Evolutionary conservation across 2,888 invertebrate species (phyloP).

Genomic region (Nephrocerus scutellatus): DNA sequence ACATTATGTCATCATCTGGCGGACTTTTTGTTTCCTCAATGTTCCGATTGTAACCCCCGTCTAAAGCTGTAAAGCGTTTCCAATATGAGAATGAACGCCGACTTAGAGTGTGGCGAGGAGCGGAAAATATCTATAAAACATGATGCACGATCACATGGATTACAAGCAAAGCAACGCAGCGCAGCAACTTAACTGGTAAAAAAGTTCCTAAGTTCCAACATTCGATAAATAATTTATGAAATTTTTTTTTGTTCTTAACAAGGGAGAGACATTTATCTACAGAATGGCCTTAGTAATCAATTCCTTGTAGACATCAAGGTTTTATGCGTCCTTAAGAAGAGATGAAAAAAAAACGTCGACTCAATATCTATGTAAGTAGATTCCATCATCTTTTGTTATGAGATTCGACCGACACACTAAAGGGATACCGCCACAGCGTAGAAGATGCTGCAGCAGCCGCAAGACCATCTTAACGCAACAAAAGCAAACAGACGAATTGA

Average conservation of each 20-base stretch:
- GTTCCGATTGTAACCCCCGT: no score
- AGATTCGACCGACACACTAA: slow-evolving; percentile 4
- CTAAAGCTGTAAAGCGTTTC: no score
- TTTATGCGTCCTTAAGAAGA: slow-evolving; percentile 14
- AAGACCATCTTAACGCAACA: no score
- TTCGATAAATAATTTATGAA: slow-evolving; percentile 30
- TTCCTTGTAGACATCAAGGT: not conserved
- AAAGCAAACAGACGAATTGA: no score
- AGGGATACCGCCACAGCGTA: slow-evolving; percentile 4
- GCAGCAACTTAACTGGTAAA: slow-evolving; percentile 5
- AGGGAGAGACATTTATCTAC: no score
- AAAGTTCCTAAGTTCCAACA: slow-evolving; percentile 17
- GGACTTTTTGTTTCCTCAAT: no score
- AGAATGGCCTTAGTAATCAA: no score
- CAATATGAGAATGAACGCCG: no score
- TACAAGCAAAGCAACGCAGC: not conserved
- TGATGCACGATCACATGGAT: not conserved
- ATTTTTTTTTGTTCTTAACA: no score
- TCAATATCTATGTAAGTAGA: no score
- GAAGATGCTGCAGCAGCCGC: no score
- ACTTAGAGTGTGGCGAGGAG: not conserved
- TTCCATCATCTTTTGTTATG: no score
- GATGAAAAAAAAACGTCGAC: slow-evolving; percentile 9
- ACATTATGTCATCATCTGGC: slow-evolving; percentile 24
- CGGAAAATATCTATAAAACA: slow-evolving; percentile 9